Conservation (phyloP, 2,113 vertebrate species). For the Tupaia chinensis region DNA sequence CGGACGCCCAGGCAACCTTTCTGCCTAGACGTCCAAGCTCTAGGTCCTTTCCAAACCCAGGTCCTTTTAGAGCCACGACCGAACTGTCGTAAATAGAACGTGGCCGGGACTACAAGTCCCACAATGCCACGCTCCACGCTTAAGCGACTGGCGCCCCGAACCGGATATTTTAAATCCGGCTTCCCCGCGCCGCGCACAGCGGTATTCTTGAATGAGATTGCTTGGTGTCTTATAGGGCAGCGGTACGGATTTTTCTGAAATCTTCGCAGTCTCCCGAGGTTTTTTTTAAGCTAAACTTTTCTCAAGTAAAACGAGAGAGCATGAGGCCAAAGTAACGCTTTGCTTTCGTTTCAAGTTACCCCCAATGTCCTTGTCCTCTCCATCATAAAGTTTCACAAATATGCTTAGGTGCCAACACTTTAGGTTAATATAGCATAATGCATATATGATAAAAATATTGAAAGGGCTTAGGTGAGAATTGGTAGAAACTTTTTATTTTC, state of each 20-base stretch:
- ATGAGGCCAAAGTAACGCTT: not conserved
- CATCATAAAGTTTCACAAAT: not conserved
- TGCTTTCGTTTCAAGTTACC: not conserved
- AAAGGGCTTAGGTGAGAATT: not conserved
- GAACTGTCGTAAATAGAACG: rapidly evolving
- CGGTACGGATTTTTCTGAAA: rapidly evolving
- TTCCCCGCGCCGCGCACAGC: rapidly evolving
- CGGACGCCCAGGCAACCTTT: rapidly evolving
- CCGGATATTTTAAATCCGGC: slow-evolving; percentile 25
- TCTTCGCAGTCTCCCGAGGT: too few species aligned
- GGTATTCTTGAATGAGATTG: not conserved
- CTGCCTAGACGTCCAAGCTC: rapidly evolving
- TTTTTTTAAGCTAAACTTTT: not conserved
- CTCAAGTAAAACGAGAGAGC: not conserved
- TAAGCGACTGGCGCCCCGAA: not conserved
- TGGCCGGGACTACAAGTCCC: slow-evolving; percentile 40
- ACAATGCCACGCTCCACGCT: not conserved
- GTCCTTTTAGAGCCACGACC: not conserved
- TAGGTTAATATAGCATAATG: not conserved
- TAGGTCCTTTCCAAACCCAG: not conserved
- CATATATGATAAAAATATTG: not conserved
- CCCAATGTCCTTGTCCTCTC: not conserved
- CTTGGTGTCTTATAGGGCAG: rapidly evolving
- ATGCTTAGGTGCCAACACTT: not conserved
- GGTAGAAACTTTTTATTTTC: not conserved